These are phyloP conservation scores for Drosophila parvula DNA, from an alignment of 1,140 invertebrate genomes.

Conservation along the genomic window DNA sequence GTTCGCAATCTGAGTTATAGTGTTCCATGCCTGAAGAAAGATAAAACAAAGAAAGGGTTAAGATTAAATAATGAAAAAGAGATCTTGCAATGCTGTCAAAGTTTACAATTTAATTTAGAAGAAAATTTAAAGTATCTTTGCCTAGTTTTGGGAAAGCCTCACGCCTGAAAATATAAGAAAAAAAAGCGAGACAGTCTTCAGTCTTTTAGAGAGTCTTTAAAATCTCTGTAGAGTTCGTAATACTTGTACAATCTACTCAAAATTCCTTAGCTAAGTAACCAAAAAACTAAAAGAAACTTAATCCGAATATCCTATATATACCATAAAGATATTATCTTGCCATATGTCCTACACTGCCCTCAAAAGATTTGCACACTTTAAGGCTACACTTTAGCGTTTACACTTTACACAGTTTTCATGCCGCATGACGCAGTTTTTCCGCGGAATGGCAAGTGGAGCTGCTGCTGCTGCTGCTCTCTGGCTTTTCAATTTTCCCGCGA, in stretches of 20 bases:
- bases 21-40: constrained; percentile 85
- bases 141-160: no score
- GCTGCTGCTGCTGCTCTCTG: constrained; percentile 1
- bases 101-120: no score
- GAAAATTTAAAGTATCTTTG: no score
- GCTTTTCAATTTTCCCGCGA: constrained; percentile 46
- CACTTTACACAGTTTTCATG: background rate
- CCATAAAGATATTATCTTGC: background rate
- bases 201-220: no score
- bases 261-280: background rate
- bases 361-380: constrained; percentile 1
- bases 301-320: background rate
- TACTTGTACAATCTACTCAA: background rate
- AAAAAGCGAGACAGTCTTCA: no score
- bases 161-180: no score
- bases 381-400: background rate
- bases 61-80: background rate
- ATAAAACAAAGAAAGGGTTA: background rate
- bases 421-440: constrained; percentile 1
- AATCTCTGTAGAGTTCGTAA: no score
- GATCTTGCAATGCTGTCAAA: no score
- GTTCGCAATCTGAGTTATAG: constrained; percentile 86
- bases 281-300: background rate
- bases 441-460: background rate
- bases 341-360: background rate